Conservation (phyloP, 2,113 vertebrate genomes). For the Antechinus flavipes region DNA sequence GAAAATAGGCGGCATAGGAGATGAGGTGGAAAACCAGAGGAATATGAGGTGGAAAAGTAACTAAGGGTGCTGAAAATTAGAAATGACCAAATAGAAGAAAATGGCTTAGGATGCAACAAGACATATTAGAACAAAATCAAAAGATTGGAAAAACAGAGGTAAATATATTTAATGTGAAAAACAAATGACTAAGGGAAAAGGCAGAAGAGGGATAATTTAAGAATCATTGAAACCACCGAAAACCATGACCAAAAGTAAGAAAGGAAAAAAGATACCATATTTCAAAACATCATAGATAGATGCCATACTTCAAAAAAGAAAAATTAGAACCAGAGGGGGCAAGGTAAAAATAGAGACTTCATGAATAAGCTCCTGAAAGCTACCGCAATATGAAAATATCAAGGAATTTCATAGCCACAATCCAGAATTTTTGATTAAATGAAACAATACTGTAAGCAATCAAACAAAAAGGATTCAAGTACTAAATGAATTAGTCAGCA, state of each 20-base stretch:
- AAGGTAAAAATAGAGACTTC: not conserved
- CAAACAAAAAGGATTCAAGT: not conserved
- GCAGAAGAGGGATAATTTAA: not conserved
- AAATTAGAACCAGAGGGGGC: not conserved
- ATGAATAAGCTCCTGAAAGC: not conserved
- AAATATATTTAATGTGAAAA: not conserved
- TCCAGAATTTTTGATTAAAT: not conserved
- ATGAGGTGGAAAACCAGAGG: too few relatives aligned
- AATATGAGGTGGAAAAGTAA: too few relatives aligned
- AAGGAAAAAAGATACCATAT: not conserved
- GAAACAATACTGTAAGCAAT: not conserved
- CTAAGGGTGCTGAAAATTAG: too few relatives aligned
- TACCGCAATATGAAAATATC: not conserved
- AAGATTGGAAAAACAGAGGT: too few relatives aligned
- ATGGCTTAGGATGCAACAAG: too few relatives aligned
- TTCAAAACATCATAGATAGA: not conserved
- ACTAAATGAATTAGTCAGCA: not conserved
- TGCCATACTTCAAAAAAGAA: not conserved
- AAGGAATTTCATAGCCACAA: not conserved
- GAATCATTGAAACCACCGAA: not conserved
- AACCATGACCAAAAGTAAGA: not conserved
- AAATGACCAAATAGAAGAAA: too few relatives aligned
- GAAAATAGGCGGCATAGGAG: too few relatives aligned
- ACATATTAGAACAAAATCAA: too few relatives aligned
- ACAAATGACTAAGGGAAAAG: not conserved